Base-by-base conservation (phyloP, 1,140 invertebrate species). In the Heliothis subflexa region DNA sequence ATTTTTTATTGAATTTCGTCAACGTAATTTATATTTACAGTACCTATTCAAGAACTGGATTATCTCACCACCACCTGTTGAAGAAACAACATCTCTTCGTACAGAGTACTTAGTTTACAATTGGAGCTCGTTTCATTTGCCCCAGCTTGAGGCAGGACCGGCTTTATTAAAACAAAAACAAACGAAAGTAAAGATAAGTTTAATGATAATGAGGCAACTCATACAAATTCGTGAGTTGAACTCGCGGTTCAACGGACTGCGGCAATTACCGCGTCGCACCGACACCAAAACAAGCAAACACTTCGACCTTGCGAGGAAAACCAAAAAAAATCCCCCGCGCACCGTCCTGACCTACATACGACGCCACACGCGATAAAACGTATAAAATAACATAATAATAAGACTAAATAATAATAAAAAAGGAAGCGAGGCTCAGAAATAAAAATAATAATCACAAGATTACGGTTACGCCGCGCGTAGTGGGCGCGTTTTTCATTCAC, bases 371-470 rank as follows among this genome's bases (percentile, higher is more conserved):
- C 83, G 80, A 81, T 84, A 88, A 85, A 90, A 89, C 79, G 81
- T 87, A 87, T 85, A 89, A 89, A 90, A 86, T 85, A 88, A 89
- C 84, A 84, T 81, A 90, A 89, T 91, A 91, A 93, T 89, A 93
- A 90, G 89, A 90, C 87, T 78, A 91, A 92, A 91, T 90, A 91
- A 91, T 88, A 90, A 89, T 87, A 90, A 93, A 91, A 90, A 87
- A 86, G 80, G 57, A 79, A 84, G 78, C 73, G 71, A 77, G 81
- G 86, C 73, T 81, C 78, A 72, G 91, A 92, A 93, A 92, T 90
- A 93, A 94, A 92, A 93, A 91, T 91, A 92, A 93, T 91, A 92
- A 91, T 88, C 86, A 86, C 84, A 84, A 90, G 89, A 92, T 94
- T 93, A 93, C 92, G 89, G 92, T 93, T 86, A 91, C 85, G 86